Conservation (phyloP, 2,797 vertebrate genomes). For the Lagodon rhomboides region DNA sequence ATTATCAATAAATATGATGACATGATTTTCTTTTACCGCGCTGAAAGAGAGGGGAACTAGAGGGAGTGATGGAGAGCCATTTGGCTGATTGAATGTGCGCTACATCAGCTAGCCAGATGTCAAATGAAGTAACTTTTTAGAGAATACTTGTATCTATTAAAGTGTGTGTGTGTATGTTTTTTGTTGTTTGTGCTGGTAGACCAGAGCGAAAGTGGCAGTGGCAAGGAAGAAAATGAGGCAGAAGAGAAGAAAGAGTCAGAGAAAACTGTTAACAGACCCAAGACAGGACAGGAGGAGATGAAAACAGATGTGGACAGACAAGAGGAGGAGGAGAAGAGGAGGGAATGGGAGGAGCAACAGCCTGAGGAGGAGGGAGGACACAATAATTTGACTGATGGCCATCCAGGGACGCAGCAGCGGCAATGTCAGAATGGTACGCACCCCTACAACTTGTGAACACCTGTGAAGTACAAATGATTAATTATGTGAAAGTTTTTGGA, state of each 20-base stretch:
- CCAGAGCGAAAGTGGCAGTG: slow-evolving; percentile 86
- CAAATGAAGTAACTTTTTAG: too few relatives aligned
- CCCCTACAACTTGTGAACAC: background rate
- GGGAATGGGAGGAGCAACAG: slow-evolving; percentile 49
- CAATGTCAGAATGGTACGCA: slow-evolving; percentile 83
- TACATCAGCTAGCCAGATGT: too few relatives aligned
- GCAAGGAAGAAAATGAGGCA: slow-evolving; percentile 75
- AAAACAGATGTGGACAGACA: slow-evolving; percentile 1
- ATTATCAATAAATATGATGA: too few relatives aligned
- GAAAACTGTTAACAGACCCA: background rate
- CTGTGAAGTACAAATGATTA: too few relatives aligned
- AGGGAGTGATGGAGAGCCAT: too few relatives aligned
- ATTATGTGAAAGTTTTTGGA: too few relatives aligned
- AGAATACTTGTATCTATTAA: too few relatives aligned
- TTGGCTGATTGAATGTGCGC: too few relatives aligned
- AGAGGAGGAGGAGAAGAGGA: slow-evolving; percentile 47
- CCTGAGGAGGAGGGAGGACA: slow-evolving; percentile 72
- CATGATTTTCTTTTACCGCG: too few relatives aligned
- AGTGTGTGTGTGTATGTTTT: background rate
- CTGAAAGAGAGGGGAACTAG: too few relatives aligned
- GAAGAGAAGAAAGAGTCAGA: slow-evolving; percentile 31
- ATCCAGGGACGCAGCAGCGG: slow-evolving; percentile 70
- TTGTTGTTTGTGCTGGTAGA: slow-evolving; percentile 52
- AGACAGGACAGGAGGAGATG: background rate
- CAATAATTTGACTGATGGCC: slow-evolving; percentile 1